Base-by-base conservation (phyloP, 2,113 vertebrate species). In the Tachysurus fulvidraco region DNA sequence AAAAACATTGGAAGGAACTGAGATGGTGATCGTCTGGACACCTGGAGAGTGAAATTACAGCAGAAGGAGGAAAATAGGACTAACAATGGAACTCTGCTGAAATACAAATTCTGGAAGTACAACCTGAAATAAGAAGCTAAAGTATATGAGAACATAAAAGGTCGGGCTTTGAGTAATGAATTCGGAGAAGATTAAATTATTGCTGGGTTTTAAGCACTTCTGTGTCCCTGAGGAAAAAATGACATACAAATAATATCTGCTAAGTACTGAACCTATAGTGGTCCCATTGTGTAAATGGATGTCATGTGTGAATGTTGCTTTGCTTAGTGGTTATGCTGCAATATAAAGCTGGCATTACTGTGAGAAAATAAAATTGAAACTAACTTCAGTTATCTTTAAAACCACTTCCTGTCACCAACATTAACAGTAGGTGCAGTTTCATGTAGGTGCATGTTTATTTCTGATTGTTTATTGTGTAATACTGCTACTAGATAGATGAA, bases 41-140 rank as follows among this genome's bases (percentile, higher is more conserved):
- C 14, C 13, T 54, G 50, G 30, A 41, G 55, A 25, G 19, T 44
- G 21, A 13, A 81, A 60, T 81, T 81, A 60, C 5, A 60, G 12
- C 55, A 60, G 21, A 3, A 60, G 55, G 11, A 25, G 36, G n/a
- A 57, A 59, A 57, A 36, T 21, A 8, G 28, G 17, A 23, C 17
- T 57, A 80, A 80, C 78, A 80, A 80, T 59, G 54, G 28, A 80
- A 36, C 55, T 36, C 17, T 79, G 52, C 25, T 80, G 54, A 59
- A 21, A 80, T 57, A 80, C 23, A 54, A 46, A 77, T 77, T 46
- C 46, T 77, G 74, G 4, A 76, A 23, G 50, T 6, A n/a, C 2
- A 23, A 25, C 73, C 23, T n/a, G 73, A 52, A 76, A 50, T 25
- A 74, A 74, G 25, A 74, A 23, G 4, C 71, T 25, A 25, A 25